Evolutionary conservation across 2,113 vertebrate genomes (phyloP).

Genomic region (Apistogramma diplotaenia): DNA sequence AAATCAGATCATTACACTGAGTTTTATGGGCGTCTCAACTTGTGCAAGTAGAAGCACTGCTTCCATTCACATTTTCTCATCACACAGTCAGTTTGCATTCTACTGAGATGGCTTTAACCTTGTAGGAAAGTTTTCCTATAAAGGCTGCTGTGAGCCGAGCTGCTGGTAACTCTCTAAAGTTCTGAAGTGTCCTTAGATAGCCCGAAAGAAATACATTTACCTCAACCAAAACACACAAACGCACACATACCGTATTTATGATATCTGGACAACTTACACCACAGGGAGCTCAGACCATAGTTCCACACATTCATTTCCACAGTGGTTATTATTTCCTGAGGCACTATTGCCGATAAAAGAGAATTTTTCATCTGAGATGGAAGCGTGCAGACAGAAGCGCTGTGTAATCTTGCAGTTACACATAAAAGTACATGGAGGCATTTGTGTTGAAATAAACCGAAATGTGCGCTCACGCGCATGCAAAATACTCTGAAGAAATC

Average conservation of each 20-base stretch:
- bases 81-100: neutral
- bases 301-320: conserved; percentile 24
- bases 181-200: conserved; percentile 22
- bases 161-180: conserved; percentile 25
- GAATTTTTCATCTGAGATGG: neutral
- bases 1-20: neutral
- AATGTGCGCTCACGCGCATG: neutral
- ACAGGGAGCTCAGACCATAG: conserved; percentile 3
- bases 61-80: neutral
- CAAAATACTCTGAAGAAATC: neutral
- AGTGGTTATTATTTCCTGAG: conserved; percentile 39
- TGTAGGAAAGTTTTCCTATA: neutral
- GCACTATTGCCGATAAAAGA: conserved; percentile 5
- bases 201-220: conserved; percentile 35
- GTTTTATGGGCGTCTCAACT: neutral
- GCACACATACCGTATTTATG: conserved; percentile 7
- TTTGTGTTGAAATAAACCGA: neutral
- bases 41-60: neutral
- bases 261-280: conserved; percentile 28
- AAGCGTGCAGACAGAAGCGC: neutral
- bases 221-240: neutral
- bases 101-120: neutral
- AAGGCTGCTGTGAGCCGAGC: conserved; percentile 8
- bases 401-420: conserved; percentile 18
- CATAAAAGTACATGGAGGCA: neutral